Percentiles rank a stretch among this genome's conserved stretches.
phyloP scores from a whole-genome alignment of 2,888 invertebrate species.

The Aelia acuminata region DNA sequence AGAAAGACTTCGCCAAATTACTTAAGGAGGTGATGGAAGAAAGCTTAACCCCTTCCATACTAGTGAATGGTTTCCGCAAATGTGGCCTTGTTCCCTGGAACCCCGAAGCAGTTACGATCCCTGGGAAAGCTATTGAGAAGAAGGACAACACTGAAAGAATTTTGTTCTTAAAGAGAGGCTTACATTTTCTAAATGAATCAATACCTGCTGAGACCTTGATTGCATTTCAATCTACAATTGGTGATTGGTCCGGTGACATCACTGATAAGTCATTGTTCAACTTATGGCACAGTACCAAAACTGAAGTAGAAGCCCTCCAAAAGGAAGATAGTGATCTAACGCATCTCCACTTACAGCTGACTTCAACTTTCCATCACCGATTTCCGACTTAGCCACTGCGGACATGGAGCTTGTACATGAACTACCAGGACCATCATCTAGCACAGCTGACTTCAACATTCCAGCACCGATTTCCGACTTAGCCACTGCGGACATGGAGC shows the following conservation, averaged over 20 bases:
- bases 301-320: conserved; percentile 31
- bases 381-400: not conserved
- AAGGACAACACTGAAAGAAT: conserved; percentile 28
- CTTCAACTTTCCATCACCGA: conserved; percentile 17
- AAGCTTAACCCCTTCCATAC: conserved; percentile 55
- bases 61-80: conserved; percentile 63
- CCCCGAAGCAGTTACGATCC: conserved; percentile 47
- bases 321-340: conserved; percentile 1
- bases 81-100: conserved; percentile 65
- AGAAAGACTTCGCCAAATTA: conserved; percentile 62
- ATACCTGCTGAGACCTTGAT: conserved; percentile 40
- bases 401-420: conserved; percentile 28
- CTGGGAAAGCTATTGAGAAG: conserved; percentile 18
- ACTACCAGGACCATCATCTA: conserved; percentile 21
- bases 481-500: not conserved
- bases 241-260: conserved; percentile 26
- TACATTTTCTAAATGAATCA: conserved; percentile 42
- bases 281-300: conserved; percentile 32
- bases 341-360: conserved; percentile 17
- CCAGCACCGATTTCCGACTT: not conserved
- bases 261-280: conserved; percentile 31
- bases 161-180: conserved; percentile 26
- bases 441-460: no score
- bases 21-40: conserved; percentile 62
- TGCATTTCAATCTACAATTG: conserved; percentile 29